Conservation (phyloP, 2,888 invertebrate genomes). For the Nebria salina region DNA sequence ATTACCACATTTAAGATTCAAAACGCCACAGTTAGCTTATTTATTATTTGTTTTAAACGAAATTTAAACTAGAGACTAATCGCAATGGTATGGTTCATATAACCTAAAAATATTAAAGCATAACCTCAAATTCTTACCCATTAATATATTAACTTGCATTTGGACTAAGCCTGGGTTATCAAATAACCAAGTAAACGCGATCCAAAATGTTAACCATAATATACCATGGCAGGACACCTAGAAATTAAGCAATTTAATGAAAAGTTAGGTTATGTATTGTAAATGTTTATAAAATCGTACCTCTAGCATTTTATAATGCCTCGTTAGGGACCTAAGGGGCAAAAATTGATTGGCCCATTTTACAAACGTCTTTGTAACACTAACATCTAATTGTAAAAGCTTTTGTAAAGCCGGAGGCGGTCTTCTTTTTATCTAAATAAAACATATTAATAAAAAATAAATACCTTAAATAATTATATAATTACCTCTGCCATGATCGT, state of each 20-base stretch:
- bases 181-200: conserved; percentile 81
- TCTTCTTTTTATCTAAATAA: conserved; percentile 53
- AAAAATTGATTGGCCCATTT: conserved; percentile 63
- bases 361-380: conserved; percentile 66
- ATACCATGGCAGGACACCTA: conserved; percentile 90
- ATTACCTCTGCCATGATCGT: conserved; percentile 38
- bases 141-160: conserved; percentile 85
- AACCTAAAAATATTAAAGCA: neutral
- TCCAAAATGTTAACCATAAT: conserved; percentile 82
- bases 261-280: conserved; percentile 22
- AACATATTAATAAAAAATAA: neutral
- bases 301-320: conserved; percentile 68
- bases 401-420: conserved; percentile 65
- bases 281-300: conserved; percentile 56
- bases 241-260: conserved; percentile 51
- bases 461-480: conserved; percentile 35
- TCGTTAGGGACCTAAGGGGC: conserved; percentile 65
- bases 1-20: conserved; percentile 26
- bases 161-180: conserved; percentile 76
- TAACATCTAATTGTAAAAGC: conserved; percentile 65
- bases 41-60: conserved; percentile 2
- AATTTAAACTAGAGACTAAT: neutral
- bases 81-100: neutral
- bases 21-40: conserved; percentile 36
- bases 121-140: conserved; percentile 68